Conservation (phyloP, 2,797 vertebrate genomes). For the Oreochromis grahami region DNA sequence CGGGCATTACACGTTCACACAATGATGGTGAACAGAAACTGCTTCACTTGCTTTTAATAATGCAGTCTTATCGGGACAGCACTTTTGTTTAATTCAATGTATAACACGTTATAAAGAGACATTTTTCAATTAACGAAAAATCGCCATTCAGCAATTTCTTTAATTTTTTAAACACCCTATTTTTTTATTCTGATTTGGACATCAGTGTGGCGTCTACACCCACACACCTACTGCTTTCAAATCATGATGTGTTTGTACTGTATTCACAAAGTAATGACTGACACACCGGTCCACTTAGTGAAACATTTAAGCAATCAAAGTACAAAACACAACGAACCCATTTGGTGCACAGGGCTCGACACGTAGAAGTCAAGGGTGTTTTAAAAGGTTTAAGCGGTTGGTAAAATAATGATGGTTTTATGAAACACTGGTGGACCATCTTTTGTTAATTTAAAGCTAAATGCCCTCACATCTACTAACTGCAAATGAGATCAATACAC, state of each 20-base stretch:
- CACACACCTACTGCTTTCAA: neutral
- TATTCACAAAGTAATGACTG: neutral
- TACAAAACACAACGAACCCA: neutral
- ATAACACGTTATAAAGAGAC: neutral
- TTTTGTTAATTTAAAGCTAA: neutral
- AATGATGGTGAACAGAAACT: slow-evolving; percentile 3
- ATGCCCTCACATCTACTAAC: neutral
- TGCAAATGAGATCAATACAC: neutral
- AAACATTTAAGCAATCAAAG: neutral
- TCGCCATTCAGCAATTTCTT: neutral
- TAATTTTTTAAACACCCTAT: neutral
- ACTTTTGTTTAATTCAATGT: neutral
- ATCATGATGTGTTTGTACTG: neutral
- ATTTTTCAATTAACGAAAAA: neutral
- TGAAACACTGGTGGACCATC: neutral
- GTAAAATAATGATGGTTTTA: slow-evolving; percentile 4
- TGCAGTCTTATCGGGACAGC: neutral
- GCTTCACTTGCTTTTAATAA: slow-evolving; percentile 12
- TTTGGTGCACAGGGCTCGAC: neutral
- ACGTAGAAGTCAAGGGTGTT: neutral
- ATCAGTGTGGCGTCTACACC: neutral
- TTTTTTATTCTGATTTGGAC: neutral
- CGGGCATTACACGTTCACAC: slow-evolving; percentile 19
- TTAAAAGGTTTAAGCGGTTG: neutral
- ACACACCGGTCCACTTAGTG: neutral